Base-by-base conservation (phyloP, 2,888 invertebrate genomes). In the Eueremaeus valkanovi region DNA sequence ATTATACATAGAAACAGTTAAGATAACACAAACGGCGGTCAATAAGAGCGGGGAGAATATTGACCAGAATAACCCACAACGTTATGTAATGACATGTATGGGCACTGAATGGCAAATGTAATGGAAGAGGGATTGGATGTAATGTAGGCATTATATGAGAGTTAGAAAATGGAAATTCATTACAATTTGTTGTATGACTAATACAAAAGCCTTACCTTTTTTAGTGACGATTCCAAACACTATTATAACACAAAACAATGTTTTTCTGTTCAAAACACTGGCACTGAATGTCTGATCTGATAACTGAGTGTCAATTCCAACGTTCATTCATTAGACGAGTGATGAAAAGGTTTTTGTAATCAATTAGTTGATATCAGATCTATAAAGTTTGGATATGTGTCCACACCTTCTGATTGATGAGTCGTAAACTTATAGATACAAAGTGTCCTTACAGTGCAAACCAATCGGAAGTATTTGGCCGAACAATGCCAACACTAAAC, bases 1-100 rank as follows among this genome's bases (percentile, higher is more conserved):
- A 63, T 63, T 11, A 31, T 33, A 33, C 63, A 42, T 21, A 21
- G 42, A 21, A 42, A 68, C 68, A 68, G 68, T 68, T 68, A 42
- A 68, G 68, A 68, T 68, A 68, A 66, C 66, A 66, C 21, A 42
- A 42, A 24, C 27, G 42, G 40, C 40, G 68, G 68, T 68, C 68
- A 68, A 68, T 68, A 68, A 8, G n/a, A 6, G 24, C 3, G 68
- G 68, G 68, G 36, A 33, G 33, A 63, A 42, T 24, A 1, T 45
- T 36, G 68, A 42, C 68, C 68, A 24, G 40, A 68, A 42, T 68
- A 42, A 68, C 68, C 68, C 63, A 13, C 31, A 68, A 68, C 24
- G 36, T 42, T 21, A 68, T 68, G 42, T 42, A 68, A 68, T 68
- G 33, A 63, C 63, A 63, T 18, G 63, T 29, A 31, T 33, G 33